Evolutionary conservation across 2,113 vertebrate genomes (phyloP).

Genomic region (Melanerpes aurifrons): DNA sequence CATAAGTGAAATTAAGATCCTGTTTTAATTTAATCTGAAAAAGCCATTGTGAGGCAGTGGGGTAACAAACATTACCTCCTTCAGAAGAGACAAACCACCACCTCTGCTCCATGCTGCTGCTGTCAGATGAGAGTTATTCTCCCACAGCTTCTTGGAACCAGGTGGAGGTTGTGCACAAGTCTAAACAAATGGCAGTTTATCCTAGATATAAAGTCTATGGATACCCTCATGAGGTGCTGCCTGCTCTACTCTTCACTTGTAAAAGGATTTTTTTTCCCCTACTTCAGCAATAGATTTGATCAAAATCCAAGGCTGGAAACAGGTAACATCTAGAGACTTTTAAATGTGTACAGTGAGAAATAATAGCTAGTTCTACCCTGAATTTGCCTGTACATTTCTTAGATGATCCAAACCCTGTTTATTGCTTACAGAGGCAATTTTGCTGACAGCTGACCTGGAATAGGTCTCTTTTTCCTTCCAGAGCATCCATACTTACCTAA

Average conservation of each 20-base stretch:
- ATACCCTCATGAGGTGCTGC: constrained; percentile 22
- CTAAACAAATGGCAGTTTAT: constrained; percentile 23
- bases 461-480: constrained; percentile 1
- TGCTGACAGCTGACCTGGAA: neutral
- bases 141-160: neutral
- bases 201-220: constrained; percentile 18
- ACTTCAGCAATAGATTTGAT: constrained; percentile 8
- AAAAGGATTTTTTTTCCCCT: neutral
- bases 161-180: neutral
- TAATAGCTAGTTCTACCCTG: neutral
- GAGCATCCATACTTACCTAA: neutral
- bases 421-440: constrained; percentile 19
- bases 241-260: neutral
- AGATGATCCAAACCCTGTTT: neutral
- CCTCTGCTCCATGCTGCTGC: neutral
- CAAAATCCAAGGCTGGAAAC: constrained; percentile 1
- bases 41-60: neutral
- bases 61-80: neutral
- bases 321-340: neutral
- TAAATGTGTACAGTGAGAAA: neutral
- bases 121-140: neutral
- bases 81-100: neutral
- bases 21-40: constrained; percentile 45
- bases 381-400: constrained; percentile 25
- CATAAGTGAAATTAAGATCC: constrained; percentile 10